Evolutionary conservation across 2,113 vertebrate genomes (phyloP).

Genomic region (Prunella himalayana): DNA sequence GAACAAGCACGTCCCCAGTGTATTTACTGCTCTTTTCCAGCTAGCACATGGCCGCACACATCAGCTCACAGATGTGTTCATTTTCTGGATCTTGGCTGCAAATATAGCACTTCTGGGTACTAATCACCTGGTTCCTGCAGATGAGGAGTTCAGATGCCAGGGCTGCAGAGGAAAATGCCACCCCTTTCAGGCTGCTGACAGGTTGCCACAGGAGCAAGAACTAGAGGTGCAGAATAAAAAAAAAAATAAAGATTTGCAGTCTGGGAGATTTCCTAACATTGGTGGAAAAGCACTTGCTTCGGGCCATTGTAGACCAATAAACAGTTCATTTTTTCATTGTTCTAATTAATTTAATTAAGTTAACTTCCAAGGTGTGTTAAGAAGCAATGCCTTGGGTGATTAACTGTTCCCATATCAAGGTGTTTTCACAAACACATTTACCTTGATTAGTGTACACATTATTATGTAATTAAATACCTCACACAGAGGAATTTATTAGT

Average conservation of each 20-base stretch:
- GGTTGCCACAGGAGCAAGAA: constrained; percentile 31
- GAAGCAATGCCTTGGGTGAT: constrained; percentile 83
- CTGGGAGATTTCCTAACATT: constrained; percentile 64
- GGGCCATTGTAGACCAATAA: constrained; percentile 79
- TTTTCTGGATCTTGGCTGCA: neutral
- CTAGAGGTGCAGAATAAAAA: neutral
- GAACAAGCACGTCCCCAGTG: neutral
- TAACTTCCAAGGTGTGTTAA: constrained; percentile 84
- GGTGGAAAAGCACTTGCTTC: constrained; percentile 63
- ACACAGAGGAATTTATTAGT: constrained; percentile 85
- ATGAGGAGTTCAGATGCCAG: constrained; percentile 39
- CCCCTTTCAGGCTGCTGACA: constrained; percentile 10
- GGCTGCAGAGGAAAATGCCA: neutral
- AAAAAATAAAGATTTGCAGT: neutral
- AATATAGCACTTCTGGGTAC: neutral
- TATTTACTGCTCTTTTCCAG: neutral
- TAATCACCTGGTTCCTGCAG: neutral
- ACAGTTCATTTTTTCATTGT: constrained; percentile 80
- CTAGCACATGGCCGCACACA: neutral
- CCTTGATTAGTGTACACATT: constrained; percentile 86
- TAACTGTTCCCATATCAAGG: constrained; percentile 85
- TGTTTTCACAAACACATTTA: constrained; percentile 86
- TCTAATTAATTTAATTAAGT: constrained; percentile 86
- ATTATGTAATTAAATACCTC: constrained; percentile 85
- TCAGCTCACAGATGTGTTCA: neutral